Evolutionary conservation across 2,797 vertebrate species (phyloP).

Genomic region (Sebastes flavidus): DNA sequence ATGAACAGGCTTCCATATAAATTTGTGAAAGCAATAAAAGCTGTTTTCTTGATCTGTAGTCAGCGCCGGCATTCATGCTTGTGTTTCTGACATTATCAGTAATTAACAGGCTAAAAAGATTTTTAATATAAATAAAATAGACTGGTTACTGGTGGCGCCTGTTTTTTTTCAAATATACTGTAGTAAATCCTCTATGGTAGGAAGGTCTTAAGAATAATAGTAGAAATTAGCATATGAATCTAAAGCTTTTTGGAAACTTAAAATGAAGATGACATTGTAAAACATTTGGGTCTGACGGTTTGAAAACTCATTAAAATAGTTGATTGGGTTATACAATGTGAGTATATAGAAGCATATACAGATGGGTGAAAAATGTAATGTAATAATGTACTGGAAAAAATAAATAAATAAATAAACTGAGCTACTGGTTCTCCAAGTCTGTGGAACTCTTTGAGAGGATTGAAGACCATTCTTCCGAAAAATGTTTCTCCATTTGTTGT

Average conservation of each 20-base stretch:
- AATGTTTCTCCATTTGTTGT: not conserved
- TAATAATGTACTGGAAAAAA: too few relatives aligned
- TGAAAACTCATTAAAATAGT: not conserved
- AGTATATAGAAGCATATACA: not conserved
- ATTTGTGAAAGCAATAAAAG: slow-evolving; percentile 34
- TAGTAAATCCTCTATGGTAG: not conserved
- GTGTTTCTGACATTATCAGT: slow-evolving; percentile 3
- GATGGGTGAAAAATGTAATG: too few relatives aligned
- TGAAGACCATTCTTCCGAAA: not conserved
- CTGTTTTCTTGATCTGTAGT: not conserved
- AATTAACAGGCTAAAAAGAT: slow-evolving; percentile 9
- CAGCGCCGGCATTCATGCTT: not conserved
- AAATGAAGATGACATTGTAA: not conserved
- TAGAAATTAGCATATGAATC: slow-evolving; percentile 3
- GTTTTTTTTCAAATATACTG: not conserved
- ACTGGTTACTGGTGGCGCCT: not conserved
- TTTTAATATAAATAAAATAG: not conserved
- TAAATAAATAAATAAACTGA: too few relatives aligned
- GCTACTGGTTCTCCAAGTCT: too few relatives aligned
- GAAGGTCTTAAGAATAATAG: not conserved
- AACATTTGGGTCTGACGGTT: not conserved
- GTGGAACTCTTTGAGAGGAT: too few relatives aligned
- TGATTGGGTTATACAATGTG: not conserved
- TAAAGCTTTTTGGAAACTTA: not conserved
- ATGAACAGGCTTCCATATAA: not conserved